Percentiles rank a stretch among this genome's conserved stretches.
phyloP scores from a whole-genome alignment of 1,140 invertebrate species.

The Aphidius gifuensis region DNA sequence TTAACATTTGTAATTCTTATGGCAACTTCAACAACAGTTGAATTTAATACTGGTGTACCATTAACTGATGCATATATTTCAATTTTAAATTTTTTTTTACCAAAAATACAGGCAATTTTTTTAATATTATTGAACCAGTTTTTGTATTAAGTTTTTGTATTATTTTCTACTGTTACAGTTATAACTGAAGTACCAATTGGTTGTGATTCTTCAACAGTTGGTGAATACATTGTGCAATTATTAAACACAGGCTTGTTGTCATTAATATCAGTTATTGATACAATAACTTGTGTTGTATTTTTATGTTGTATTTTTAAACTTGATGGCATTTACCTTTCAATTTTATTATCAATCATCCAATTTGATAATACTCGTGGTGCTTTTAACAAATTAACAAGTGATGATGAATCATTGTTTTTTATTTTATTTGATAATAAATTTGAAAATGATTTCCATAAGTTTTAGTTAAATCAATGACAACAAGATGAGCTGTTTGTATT shows the following conservation, averaged over 20 bases:
- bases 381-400: too few species aligned
- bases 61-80: too few species aligned
- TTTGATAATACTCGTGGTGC: too few species aligned
- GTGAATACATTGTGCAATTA: constrained; percentile 86
- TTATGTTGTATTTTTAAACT: constrained; percentile 60
- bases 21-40: too few species aligned
- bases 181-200: constrained; percentile 89
- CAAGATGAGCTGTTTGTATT: constrained; percentile 23
- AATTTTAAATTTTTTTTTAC: constrained; percentile 51
- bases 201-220: constrained; percentile 89
- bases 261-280: constrained; percentile 95
- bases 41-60: too few species aligned
- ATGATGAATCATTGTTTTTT: too few species aligned
- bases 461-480: background rate
- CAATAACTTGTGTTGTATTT: constrained; percentile 89
- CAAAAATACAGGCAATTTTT: constrained; percentile 89
- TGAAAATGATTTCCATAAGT: background rate
- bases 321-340: constrained; percentile 14
- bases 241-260: constrained; percentile 94
- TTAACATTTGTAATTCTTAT: too few species aligned
- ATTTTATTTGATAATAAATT: background rate
- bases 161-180: constrained; percentile 88
- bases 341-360: constrained; percentile 22
- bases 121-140: constrained; percentile 92
- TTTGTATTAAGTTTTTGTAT: constrained; percentile 70